Evolutionary conservation across 2,797 vertebrate genomes (phyloP), one percentile per base, ranked within the genome.

Genomic region (Pangasius krempfi): DNA sequence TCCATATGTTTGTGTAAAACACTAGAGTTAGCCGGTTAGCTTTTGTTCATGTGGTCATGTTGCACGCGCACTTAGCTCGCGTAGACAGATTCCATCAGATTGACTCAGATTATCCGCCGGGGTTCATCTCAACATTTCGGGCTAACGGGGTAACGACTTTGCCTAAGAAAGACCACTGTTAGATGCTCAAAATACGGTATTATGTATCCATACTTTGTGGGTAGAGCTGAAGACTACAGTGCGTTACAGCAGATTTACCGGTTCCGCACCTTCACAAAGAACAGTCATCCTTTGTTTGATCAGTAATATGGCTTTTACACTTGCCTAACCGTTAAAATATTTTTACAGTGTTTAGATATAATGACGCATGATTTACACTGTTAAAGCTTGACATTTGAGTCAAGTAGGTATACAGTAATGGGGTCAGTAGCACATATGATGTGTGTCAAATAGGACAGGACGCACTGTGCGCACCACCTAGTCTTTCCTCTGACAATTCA

Each of bases 341-440:
- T 72, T 56, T n/a, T 1, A 62, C 13, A 64, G 33, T 79, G 33
- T 86, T 33, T 18, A 64, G 30, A 62, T 70, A 22, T 22, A 58
- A n/a, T 9, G 52, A 52, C n/a, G 16, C 20, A 58, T 37, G 1
- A 85, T 54, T 56, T 0, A 56, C 37, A 20, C 47, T 25, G 30
- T 22, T 30, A 20, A 44, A 58, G 30, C 40, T 20, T 22, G n/a
- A 70, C 30, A 47, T 76, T 33, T 33, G 68, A 54, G 40, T 37
- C 56, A 62, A 83, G 85, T 66, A 58, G 47, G 72, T 84, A n/a
- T 62, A 86, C 88, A 56, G 56, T 85, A 92, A 91, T 84, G 90
- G 85, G 91, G 92, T 92, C 90, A 92, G 84, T 86, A 50, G 85
- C 89, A 89, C 87, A 76, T 4, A 66, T 40, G 33, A 13, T 47